phyloP scores from a whole-genome alignment of 2,797 vertebrate species.

The Argyrosomus regius region DNA sequence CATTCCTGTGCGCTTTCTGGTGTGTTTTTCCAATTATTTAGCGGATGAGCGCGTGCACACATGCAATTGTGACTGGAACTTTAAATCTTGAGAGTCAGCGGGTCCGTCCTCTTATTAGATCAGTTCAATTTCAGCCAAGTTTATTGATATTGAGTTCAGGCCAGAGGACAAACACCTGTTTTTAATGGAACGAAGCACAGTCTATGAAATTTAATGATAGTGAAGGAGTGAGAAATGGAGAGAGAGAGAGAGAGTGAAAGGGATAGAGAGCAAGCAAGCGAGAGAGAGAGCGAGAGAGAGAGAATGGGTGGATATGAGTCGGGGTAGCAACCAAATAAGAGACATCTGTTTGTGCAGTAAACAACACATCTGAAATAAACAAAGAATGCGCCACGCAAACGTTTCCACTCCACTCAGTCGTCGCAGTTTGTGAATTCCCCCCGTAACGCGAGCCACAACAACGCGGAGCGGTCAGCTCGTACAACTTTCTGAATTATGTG shows the following conservation, averaged over 20 bases:
- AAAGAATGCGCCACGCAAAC: constrained; percentile 31
- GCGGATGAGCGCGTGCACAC: not conserved
- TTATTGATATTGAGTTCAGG: constrained; percentile 32
- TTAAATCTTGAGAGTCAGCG: not conserved
- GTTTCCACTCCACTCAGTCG: constrained; percentile 20
- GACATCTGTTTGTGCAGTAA: constrained; percentile 67
- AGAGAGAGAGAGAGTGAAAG: not conserved
- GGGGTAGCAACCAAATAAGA: constrained; percentile 51
- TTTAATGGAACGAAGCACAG: constrained; percentile 39
- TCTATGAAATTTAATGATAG: constrained; percentile 33
- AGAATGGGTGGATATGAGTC: constrained; percentile 41
- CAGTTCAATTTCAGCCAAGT: constrained; percentile 16
- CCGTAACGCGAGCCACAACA: not conserved
- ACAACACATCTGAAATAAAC: constrained; percentile 66
- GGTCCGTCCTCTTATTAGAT: constrained; percentile 2
- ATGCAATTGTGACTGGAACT: not conserved
- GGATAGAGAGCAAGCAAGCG: not conserved
- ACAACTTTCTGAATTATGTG: not conserved
- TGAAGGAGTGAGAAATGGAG: constrained; percentile 34
- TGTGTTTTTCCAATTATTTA: not conserved
- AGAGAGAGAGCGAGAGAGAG: not conserved
- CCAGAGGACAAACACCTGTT: constrained; percentile 61
- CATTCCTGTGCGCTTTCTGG: no score
- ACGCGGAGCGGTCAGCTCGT: not conserved
- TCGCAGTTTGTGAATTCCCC: not conserved